These are phyloP conservation scores for Polymixis lichenea DNA, from an alignment of 2,888 invertebrate genomes.

Conservation along the genomic window DNA sequence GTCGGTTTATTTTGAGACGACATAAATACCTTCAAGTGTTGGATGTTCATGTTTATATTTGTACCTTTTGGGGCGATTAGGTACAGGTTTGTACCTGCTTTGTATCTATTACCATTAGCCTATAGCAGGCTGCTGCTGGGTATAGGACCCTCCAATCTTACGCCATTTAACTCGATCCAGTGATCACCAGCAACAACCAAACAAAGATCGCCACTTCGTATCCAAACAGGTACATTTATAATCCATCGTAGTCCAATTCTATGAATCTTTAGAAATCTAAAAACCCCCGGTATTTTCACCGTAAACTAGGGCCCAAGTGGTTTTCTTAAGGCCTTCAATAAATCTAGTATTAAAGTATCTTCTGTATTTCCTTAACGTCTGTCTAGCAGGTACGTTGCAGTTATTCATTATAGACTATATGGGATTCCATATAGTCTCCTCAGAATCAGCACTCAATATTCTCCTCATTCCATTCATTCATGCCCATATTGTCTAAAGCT, in stretches of 20 bases:
- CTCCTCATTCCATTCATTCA: constrained; percentile 7
- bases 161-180: background rate
- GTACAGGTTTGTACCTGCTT: background rate
- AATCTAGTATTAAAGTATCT: background rate
- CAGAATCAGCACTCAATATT: constrained; percentile 4
- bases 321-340: background rate
- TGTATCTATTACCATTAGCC: background rate
- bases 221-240: background rate
- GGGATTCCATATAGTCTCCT: constrained; percentile 7
- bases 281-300: background rate
- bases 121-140: background rate
- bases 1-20: constrained; percentile 55
- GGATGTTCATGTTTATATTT: constrained; percentile 29
- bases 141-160: background rate
- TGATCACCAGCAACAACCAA: background rate
- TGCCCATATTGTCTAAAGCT: constrained; percentile 26
- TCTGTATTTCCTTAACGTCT: background rate
- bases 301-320: background rate
- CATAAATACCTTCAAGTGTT: constrained; percentile 37
- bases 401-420: constrained; percentile 8
- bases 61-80: constrained; percentile 16
- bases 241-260: background rate
- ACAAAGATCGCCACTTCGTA: background rate
- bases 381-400: background rate
- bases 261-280: background rate